Evolutionary conservation across 1,140 invertebrate species (phyloP).

Genomic region (Aphidius ervi): DNA sequence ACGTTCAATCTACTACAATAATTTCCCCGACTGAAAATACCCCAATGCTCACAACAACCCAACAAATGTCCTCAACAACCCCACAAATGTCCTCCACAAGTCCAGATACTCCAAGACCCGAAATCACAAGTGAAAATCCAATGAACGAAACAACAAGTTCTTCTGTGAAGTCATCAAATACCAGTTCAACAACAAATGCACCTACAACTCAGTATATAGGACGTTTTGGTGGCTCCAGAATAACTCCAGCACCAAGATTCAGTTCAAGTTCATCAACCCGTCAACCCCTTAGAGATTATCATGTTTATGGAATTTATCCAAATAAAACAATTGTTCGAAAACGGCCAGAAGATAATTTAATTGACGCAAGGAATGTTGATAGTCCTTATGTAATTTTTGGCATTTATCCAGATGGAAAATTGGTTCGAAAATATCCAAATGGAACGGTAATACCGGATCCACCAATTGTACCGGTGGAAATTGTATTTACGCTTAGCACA

Average conservation of each 20-base stretch:
- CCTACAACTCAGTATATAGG: slow-evolving; percentile 35
- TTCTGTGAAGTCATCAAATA: too few species aligned
- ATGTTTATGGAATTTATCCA: slow-evolving; percentile 67
- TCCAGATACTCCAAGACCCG: too few species aligned
- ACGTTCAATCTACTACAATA: slow-evolving; percentile 29
- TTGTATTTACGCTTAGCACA: slow-evolving; percentile 50
- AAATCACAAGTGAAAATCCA: too few species aligned
- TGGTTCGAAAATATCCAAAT: slow-evolving; percentile 69
- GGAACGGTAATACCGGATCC: slow-evolving; percentile 67
- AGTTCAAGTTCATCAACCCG: slow-evolving; percentile 43
- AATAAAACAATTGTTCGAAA: slow-evolving; percentile 73
- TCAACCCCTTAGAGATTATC: slow-evolving; percentile 62
- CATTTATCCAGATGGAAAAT: slow-evolving; percentile 67
- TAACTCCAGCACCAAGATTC: slow-evolving; percentile 44
- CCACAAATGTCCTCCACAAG: slow-evolving; percentile 23
- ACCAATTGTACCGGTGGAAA: slow-evolving; percentile 53
- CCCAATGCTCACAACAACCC: slow-evolving; percentile 25
- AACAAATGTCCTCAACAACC: slow-evolving; percentile 24
- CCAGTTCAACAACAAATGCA: slow-evolving; percentile 12
- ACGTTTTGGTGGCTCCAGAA: slow-evolving; percentile 42
- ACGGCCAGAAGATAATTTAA: slow-evolving; percentile 61
- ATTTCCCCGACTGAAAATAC: slow-evolving; percentile 39
- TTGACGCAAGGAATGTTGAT: slow-evolving; percentile 62
- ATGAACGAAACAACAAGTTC: too few species aligned
- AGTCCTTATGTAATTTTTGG: slow-evolving; percentile 68